Conservation (phyloP, 2,797 vertebrate species). For the Etheostoma nigrum region DNA sequence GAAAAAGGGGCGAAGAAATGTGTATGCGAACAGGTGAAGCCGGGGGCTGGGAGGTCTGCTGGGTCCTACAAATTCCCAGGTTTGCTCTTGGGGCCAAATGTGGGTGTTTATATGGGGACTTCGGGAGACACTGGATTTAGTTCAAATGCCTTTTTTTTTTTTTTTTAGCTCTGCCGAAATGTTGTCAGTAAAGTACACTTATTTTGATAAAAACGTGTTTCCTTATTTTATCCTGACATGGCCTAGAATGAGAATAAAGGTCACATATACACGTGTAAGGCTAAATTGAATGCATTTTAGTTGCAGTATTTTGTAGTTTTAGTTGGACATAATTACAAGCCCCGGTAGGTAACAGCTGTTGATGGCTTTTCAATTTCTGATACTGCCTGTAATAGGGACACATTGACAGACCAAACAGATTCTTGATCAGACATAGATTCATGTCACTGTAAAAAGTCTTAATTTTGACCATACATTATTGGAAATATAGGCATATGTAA, state of each 20-base stretch:
- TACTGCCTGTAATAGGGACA: not conserved
- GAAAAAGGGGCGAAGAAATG: conserved; percentile 58
- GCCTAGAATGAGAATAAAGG: not conserved
- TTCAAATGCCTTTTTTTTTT: not conserved
- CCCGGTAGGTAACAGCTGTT: not conserved
- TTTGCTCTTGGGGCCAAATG: conserved; percentile 65
- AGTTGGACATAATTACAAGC: not conserved
- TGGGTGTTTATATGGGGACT: conserved; percentile 28
- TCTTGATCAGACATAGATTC: too few species aligned
- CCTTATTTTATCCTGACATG: not conserved
- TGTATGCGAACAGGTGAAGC: conserved; percentile 83
- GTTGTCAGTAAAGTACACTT: not conserved
- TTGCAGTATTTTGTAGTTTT: too few species aligned
- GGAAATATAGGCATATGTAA: not conserved
- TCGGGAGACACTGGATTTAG: not conserved
- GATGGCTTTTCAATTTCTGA: not conserved
- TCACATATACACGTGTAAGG: not conserved
- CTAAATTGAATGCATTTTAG: not conserved
- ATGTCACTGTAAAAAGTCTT: too few species aligned
- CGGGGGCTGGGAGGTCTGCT: conserved; percentile 73
- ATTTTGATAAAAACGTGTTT: not conserved
- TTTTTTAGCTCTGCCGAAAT: not conserved
- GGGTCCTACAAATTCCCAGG: conserved; percentile 83
- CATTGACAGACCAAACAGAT: too few species aligned
- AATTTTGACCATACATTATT: not conserved